Conservation (phyloP, 2,797 vertebrate species). For the Melanotaenia maccullochi region DNA sequence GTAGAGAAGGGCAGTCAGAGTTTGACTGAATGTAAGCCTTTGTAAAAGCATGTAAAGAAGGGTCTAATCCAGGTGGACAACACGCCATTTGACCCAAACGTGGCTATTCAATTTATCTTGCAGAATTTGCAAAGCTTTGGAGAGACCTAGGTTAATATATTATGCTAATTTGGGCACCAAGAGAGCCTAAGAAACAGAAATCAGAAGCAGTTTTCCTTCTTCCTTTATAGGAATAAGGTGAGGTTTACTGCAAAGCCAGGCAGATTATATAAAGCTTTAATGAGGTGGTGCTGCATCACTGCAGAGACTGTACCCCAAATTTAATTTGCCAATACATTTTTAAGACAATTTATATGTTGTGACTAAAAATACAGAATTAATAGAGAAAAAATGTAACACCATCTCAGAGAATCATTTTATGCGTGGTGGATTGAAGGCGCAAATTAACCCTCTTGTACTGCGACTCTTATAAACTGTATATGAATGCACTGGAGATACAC, state of each 20-base stretch:
- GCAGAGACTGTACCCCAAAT: neutral
- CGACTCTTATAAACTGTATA: too few relatives aligned
- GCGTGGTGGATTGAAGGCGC: too few relatives aligned
- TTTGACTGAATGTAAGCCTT: slow-evolving; percentile 46
- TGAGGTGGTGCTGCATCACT: slow-evolving; percentile 9
- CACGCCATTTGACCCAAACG: slow-evolving; percentile 34
- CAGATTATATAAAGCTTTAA: slow-evolving; percentile 5
- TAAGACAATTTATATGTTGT: too few relatives aligned
- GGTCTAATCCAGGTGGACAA: slow-evolving; percentile 46
- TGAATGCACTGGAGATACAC: too few relatives aligned
- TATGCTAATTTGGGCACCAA: slow-evolving; percentile 47
- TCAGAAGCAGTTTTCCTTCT: slow-evolving; percentile 34
- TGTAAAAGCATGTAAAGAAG: slow-evolving; percentile 49
- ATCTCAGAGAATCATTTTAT: too few relatives aligned
- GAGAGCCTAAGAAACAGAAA: slow-evolving; percentile 25
- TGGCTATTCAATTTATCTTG: slow-evolving; percentile 51
- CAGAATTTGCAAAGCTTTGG: slow-evolving; percentile 23
- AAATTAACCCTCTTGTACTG: too few relatives aligned
- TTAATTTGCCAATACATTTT: too few relatives aligned
- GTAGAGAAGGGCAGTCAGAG: slow-evolving; percentile 6
- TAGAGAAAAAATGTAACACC: too few relatives aligned
- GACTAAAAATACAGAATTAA: neutral
- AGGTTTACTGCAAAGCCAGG: slow-evolving; percentile 17
- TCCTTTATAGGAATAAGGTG: slow-evolving; percentile 22
- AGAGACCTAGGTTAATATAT: slow-evolving; percentile 47